Evolutionary conservation across 2,797 vertebrate species (phyloP).

Genomic region (Brachymystax lenok): DNA sequence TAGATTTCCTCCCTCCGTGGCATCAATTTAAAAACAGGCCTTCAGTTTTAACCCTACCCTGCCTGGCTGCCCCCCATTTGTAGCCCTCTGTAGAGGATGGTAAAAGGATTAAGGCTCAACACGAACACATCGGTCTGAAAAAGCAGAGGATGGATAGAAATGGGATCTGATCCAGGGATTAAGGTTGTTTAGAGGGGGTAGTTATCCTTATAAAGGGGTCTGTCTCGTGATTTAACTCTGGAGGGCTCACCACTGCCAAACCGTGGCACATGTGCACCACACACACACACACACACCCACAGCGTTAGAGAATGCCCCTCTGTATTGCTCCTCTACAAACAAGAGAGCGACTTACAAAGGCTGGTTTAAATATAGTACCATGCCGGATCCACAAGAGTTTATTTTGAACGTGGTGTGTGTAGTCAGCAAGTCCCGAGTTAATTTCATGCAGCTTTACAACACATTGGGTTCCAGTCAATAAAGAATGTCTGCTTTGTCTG

Average conservation of each 20-base stretch:
- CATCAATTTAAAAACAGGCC: neutral
- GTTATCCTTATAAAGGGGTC: slow-evolving; percentile 44
- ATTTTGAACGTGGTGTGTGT: slow-evolving; percentile 42
- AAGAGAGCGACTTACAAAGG: slow-evolving; percentile 37
- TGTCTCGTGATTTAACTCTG: slow-evolving; percentile 33
- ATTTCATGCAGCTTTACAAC: slow-evolving; percentile 31
- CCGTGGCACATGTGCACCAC: slow-evolving; percentile 29
- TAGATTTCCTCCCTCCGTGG: neutral
- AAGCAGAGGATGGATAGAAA: neutral
- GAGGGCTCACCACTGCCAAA: slow-evolving; percentile 12
- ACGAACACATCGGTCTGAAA: neutral
- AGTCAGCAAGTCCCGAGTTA: slow-evolving; percentile 13
- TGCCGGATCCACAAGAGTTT: slow-evolving; percentile 30
- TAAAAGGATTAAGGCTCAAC: neutral
- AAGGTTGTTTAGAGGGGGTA: slow-evolving; percentile 4
- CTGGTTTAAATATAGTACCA: slow-evolving; percentile 47
- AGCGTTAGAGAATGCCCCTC: slow-evolving; percentile 38
- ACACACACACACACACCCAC: neutral
- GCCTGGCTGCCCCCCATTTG: neutral
- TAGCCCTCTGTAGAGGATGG: neutral
- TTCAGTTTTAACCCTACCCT: slow-evolving; percentile 6
- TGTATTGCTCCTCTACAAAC: slow-evolving; percentile 38
- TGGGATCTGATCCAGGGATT: slow-evolving; percentile 6
- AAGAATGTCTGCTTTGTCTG: slow-evolving; percentile 50
- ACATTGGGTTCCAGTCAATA: neutral